A percentile compares a stretch with the other conserved stretches of the same genome.
Evolutionary conservation across 2,113 vertebrate species (phyloP).

Genomic region (Amia ocellicauda): DNA sequence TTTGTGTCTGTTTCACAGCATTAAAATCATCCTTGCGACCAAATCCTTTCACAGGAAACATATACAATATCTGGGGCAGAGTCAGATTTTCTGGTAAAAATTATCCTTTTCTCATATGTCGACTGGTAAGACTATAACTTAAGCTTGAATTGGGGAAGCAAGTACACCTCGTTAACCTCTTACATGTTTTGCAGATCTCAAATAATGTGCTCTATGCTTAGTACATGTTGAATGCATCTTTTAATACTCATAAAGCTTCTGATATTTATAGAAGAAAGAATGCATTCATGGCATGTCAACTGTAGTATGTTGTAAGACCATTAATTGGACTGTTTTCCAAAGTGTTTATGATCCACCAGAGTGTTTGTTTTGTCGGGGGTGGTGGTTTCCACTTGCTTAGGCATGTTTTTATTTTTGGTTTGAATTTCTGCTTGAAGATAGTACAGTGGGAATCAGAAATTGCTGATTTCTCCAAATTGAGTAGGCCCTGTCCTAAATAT

Average conservation of each 20-base stretch:
- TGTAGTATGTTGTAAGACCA: too few relatives aligned
- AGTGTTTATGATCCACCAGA: too few relatives aligned
- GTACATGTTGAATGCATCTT: conserved; percentile 47
- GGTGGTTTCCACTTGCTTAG: too few relatives aligned
- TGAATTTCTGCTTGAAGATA: too few relatives aligned
- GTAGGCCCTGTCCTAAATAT: too few relatives aligned
- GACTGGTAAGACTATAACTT: not conserved
- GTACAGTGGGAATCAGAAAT: too few relatives aligned
- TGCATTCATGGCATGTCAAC: conserved; percentile 32
- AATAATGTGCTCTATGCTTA: conserved; percentile 36
- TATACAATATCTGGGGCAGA: conserved; percentile 88
- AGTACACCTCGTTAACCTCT: too few relatives aligned
- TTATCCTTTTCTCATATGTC: not conserved
- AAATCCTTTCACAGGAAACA: conserved; percentile 83
- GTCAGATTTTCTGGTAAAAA: conserved; percentile 85
- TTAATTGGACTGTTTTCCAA: too few relatives aligned
- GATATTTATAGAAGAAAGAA: conserved; percentile 42
- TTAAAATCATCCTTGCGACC: conserved; percentile 78
- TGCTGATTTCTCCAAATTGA: too few relatives aligned
- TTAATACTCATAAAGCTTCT: conserved; percentile 43
- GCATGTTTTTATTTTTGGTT: too few relatives aligned
- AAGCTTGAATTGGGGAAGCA: not conserved
- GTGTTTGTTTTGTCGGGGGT: too few relatives aligned
- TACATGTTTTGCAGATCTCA: too few relatives aligned
- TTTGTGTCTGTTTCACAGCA: conserved; percentile 62